Percentiles rank a stretch among this genome's conserved stretches.
Evolutionary conservation across 2,797 vertebrate species (phyloP).

Genomic region (Ispidina lecontei): DNA sequence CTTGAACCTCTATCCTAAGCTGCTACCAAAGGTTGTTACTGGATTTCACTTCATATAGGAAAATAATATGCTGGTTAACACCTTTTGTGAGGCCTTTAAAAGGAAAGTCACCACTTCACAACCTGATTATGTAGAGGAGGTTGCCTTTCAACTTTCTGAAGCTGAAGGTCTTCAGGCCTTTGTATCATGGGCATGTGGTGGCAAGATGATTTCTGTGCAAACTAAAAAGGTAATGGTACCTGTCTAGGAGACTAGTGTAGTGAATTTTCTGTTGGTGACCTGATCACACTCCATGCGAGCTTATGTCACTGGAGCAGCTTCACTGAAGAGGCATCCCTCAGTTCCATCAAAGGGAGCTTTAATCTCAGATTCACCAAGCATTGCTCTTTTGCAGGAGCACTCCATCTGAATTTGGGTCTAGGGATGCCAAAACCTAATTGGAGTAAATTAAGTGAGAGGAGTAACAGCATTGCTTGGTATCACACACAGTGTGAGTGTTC

Average conservation of each 20-base stretch:
- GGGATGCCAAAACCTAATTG: not conserved
- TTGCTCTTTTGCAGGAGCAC: not conserved
- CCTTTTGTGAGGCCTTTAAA: not conserved
- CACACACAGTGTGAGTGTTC: not conserved
- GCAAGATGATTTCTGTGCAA: not conserved
- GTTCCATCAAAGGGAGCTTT: not conserved
- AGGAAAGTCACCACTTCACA: not conserved
- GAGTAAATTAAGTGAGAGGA: conserved; percentile 17
- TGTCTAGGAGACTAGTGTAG: not conserved
- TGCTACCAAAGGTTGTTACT: not conserved
- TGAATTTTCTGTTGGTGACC: not conserved
- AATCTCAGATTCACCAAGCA: not conserved
- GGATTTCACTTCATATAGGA: not conserved
- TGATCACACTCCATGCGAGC: fast-evolving
- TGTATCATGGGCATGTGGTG: not conserved
- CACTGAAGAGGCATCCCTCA: not conserved
- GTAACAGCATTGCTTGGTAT: not conserved
- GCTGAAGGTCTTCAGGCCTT: not conserved
- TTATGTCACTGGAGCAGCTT: not conserved
- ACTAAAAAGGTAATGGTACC: not conserved
- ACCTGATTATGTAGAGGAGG: not conserved
- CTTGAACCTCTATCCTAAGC: not conserved
- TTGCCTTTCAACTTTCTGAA: not conserved
- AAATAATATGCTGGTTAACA: not conserved
- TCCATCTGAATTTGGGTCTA: not conserved